A percentile compares a stretch with the other conserved stretches of the same genome.
Conservation (phyloP, 2,888 invertebrate species). For the Mythimna pallens region DNA sequence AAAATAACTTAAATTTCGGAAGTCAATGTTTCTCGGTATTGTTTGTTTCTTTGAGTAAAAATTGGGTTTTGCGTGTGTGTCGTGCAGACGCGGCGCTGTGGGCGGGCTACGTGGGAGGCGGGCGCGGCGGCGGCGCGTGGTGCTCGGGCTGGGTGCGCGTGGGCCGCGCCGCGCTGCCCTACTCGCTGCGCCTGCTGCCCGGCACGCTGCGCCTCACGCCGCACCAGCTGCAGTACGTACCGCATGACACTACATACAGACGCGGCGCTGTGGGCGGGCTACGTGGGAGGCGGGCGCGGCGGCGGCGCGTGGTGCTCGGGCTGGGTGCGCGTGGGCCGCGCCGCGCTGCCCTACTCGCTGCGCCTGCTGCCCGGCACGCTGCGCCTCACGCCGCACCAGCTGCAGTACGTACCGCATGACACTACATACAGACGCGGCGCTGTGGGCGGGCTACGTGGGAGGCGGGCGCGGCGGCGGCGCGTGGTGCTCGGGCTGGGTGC, state of each 20-base stretch:
- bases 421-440: conserved; percentile 70
- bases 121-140: conserved; percentile 69
- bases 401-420: conserved; percentile 44
- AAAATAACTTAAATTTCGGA: too few relatives aligned
- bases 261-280: conserved; percentile 79
- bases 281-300: conserved; percentile 45
- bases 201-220: conserved; percentile 81
- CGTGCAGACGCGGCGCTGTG: conserved; percentile 77
- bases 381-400: conserved; percentile 72
- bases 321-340: conserved; percentile 78
- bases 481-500: conserved; percentile 77
- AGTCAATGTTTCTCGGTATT: too few relatives aligned
- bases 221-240: conserved; percentile 50
- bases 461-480: conserved; percentile 74
- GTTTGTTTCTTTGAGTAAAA: too few relatives aligned
- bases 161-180: conserved; percentile 80
- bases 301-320: conserved; percentile 82
- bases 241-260: conserved; percentile 29
- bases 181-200: conserved; percentile 82
- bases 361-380: conserved; percentile 82
- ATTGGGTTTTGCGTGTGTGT: not conserved
- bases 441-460: conserved; percentile 78
- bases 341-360: conserved; percentile 81
- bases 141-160: conserved; percentile 84
- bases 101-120: conserved; percentile 64